Percentiles rank a stretch among this genome's conserved stretches.
Evolutionary conservation across 2,888 invertebrate genomes (phyloP).

Genomic region (Coleophora flavipennella): DNA sequence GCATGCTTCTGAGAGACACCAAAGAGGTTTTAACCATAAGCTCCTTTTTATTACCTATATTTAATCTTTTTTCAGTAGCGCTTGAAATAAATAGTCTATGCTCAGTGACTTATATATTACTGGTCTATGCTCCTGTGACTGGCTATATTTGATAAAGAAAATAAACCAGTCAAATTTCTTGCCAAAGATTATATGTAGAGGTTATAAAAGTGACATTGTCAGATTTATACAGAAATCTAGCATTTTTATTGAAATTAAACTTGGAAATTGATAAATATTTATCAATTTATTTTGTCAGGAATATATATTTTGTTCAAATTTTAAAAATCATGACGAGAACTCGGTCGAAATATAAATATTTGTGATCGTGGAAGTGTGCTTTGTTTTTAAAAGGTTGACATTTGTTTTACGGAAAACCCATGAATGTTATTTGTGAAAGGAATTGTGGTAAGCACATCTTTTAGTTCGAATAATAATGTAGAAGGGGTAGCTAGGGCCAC

Average conservation of each 20-base stretch:
- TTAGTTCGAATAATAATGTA: background rate
- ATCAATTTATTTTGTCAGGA: background rate
- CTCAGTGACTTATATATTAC: too few species aligned
- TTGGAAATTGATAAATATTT: slow-evolving; percentile 1
- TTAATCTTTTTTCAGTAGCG: too few species aligned
- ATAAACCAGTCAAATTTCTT: too few species aligned
- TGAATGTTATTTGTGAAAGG: background rate
- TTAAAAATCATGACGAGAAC: slow-evolving; percentile 3
- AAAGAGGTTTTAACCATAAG: too few species aligned
- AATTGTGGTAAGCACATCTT: slow-evolving; percentile 1
- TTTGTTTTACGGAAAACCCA: background rate
- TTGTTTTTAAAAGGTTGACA: slow-evolving; percentile 1
- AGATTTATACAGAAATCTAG: background rate
- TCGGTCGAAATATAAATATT: slow-evolving; percentile 5
- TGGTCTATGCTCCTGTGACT: too few species aligned
- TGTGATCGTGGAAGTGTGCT: background rate
- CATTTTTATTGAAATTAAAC: slow-evolving; percentile 4
- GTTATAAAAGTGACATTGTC: background rate
- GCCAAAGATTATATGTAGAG: background rate
- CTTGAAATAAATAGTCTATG: too few species aligned
- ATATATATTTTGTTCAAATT: background rate
- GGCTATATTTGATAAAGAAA: too few species aligned
- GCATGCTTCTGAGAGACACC: too few species aligned
- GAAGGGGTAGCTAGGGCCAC: too few species aligned
- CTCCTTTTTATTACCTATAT: too few species aligned